Evolutionary conservation across 1,140 invertebrate species (phyloP).

Genomic region (silkworm (Bombyx mori)): ASM3026992v2 NC_085111.1:18583501-18584000

Average conservation of each 20-base stretch:
- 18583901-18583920: no score
- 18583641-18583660: slow-evolving; percentile 12
- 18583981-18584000: no score
- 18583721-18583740: slow-evolving; percentile 16
- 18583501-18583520: slow-evolving; percentile 1
- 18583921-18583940: no score
- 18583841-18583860: slow-evolving; percentile 60
- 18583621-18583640: slow-evolving; percentile 19
- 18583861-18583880: slow-evolving; percentile 1
- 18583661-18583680: not conserved
- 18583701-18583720: slow-evolving; percentile 17
- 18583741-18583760: slow-evolving; percentile 1
- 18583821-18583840: slow-evolving; percentile 1
- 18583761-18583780: slow-evolving; percentile 1
- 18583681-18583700: slow-evolving; percentile 5
- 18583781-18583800: not conserved
- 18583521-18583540: not conserved
- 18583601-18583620: slow-evolving; percentile 1
- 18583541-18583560: slow-evolving; percentile 16
- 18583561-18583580: slow-evolving; percentile 6
- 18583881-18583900: no score
- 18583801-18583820: slow-evolving; percentile 35
- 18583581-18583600: not conserved
- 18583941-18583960: no score
- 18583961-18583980: no score